Percentiles rank a stretch among this genome's conserved stretches.
Conservation (phyloP, 2,888 invertebrate species). For the Malthinus flaveolus region DNA sequence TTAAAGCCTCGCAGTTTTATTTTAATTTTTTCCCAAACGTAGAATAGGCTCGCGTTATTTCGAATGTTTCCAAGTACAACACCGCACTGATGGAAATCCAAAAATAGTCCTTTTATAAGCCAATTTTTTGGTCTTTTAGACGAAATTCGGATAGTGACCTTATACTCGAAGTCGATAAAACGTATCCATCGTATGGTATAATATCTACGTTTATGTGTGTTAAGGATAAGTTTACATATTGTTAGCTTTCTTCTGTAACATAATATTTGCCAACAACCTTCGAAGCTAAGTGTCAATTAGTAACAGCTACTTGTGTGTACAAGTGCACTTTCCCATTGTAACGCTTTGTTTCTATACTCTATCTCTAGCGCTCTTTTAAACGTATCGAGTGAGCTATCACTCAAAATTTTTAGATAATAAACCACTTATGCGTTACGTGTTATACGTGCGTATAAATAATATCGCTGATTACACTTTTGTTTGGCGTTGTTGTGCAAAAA, state of each 20-base stretch:
- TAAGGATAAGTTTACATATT: slow-evolving; percentile 49
- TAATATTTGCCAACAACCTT: slow-evolving; percentile 50
- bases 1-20: too few species aligned
- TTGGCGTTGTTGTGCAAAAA: too few species aligned
- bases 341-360: slow-evolving; percentile 23
- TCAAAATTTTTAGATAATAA: background rate
- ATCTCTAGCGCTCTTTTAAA: slow-evolving; percentile 12
- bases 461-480: too few species aligned
- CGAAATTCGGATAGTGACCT: background rate
- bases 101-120: too few species aligned
- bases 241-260: slow-evolving; percentile 50
- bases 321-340: slow-evolving; percentile 43
- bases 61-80: too few species aligned
- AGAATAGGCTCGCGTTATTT: too few species aligned
- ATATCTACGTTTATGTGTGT: slow-evolving; percentile 10
- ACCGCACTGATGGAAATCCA: too few species aligned
- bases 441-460: too few species aligned
- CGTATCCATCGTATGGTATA: background rate
- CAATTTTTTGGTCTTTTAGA: too few species aligned
- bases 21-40: too few species aligned
- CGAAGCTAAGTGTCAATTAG: slow-evolving; percentile 52
- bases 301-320: slow-evolving; percentile 50
- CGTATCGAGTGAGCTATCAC: background rate
- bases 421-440: too few species aligned
- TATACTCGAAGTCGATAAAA: slow-evolving; percentile 2